These are phyloP conservation scores for Barnardius zonarius DNA, from an alignment of 2,113 vertebrate genomes.

Conservation along the genomic window DNA sequence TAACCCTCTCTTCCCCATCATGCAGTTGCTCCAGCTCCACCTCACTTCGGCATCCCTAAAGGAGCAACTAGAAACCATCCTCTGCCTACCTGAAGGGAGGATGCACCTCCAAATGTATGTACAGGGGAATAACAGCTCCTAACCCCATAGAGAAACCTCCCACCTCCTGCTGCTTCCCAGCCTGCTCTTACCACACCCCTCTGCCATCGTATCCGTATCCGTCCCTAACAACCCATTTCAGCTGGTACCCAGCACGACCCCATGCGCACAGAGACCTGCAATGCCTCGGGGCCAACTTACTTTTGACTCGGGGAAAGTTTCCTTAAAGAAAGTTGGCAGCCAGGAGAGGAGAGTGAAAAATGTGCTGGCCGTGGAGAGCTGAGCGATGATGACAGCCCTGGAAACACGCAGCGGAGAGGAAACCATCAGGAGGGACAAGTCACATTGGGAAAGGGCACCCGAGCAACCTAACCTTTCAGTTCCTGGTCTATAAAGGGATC, in stretches of 20 bases:
- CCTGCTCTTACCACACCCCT: not conserved
- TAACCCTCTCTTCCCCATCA: not conserved
- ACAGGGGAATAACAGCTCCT: accelerated
- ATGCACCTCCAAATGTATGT: not conserved
- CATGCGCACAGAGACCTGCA: accelerated
- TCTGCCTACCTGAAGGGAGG: not conserved
- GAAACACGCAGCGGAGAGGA: not conserved
- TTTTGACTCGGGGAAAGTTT: constrained; percentile 91
- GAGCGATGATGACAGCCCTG: constrained; percentile 90
- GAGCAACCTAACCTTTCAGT: not conserved
- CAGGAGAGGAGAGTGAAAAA: constrained; percentile 95
- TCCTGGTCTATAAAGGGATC: not conserved
- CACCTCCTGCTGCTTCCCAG: not conserved
- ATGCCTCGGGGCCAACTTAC: constrained; percentile 59
- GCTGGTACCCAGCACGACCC: not conserved
- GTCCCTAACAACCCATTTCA: accelerated
- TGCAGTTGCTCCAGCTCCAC: not conserved
- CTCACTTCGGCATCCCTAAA: not conserved
- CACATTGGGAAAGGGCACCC: not conserved
- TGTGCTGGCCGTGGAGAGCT: constrained; percentile 87
- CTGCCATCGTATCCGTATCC: not conserved
- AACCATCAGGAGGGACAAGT: not conserved
- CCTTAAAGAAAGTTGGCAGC: constrained; percentile 95
- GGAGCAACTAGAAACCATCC: not conserved
- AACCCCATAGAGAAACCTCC: not conserved